Conservation (phyloP, 2,888 invertebrate genomes). For the Mimumesa dahlbomi region DNA sequence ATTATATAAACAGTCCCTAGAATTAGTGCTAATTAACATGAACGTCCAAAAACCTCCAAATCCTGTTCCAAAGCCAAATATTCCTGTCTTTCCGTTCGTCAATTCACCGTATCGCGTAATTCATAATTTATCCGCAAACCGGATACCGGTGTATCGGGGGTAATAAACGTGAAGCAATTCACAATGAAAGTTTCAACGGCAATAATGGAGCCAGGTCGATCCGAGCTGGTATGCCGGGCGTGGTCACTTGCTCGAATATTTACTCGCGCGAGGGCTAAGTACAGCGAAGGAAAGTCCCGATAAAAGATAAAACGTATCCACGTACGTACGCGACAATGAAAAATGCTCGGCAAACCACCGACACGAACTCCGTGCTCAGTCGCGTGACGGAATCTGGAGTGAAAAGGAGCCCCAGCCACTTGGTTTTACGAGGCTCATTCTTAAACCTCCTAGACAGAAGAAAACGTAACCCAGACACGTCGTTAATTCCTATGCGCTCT, state of each 20-base stretch:
- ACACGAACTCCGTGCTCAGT: conserved; percentile 35
- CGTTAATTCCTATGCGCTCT: neutral
- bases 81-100: too few relatives aligned
- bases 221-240: conserved; percentile 71
- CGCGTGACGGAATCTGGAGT: conserved; percentile 52
- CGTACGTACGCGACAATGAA: conserved; percentile 49
- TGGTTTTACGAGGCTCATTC: conserved; percentile 21
- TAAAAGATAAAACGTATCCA: conserved; percentile 69
- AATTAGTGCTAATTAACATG: too few relatives aligned
- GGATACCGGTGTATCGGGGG: conserved; percentile 34
- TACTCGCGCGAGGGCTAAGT: conserved; percentile 40
- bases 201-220: conserved; percentile 54
- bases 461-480: neutral
- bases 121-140: conserved; percentile 43
- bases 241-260: conserved; percentile 68
- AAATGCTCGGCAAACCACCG: conserved; percentile 40
- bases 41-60: too few relatives aligned
- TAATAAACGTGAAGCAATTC: conserved; percentile 48
- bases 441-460: conserved; percentile 3
- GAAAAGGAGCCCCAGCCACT: conserved; percentile 27
- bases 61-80: too few relatives aligned
- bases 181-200: conserved; percentile 64
- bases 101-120: conserved; percentile 29
- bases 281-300: conserved; percentile 67
- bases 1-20: too few relatives aligned